Evolutionary conservation across 2,797 vertebrate species (phyloP), one percentile per base, ranked within the genome.

Genomic region (Leptoclinus maculatus): DNA sequence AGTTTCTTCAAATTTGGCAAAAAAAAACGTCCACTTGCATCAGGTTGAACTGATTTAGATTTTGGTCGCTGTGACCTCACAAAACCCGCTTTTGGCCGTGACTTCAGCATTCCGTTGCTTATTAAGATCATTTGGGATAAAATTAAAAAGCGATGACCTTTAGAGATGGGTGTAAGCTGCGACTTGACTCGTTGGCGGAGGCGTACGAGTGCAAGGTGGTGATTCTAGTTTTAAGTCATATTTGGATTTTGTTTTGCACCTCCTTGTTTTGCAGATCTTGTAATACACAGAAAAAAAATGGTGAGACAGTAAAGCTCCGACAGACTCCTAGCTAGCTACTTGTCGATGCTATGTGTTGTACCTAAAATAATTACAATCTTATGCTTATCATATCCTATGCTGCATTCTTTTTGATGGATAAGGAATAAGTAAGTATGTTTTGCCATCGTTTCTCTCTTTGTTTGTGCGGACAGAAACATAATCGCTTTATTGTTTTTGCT

Each of bases 381-480:
- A 29, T 90, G 87, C 53, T 27, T 27, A 54, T 54, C 23, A 27
- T 92, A 83, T 64, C 57, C 58, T 78, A 53, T 90, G 88, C 88
- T 92, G 87, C 94, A 69, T 77, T 87, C 84, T 83, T 72, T 72
- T 88, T 85, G 79, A 91, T 87, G 92, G 88, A 91, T 90, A 89
- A 96, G 95, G 84, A 95, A 95, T 91, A 89, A 95, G 95, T 96
- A 93, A 96, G 96, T 96, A 91, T 86, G 14, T 57, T 69, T 41
- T 72, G 9, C 21, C 54, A 0, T 16, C 29, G 3, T 12, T 7
- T 54, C 12, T 74, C 6, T 8, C 60, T 56, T 11, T 56, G 11
- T 56, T 34, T 76, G 21, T 53, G 6, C 41, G n/a, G 11, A 59
- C 21, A 57, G 10, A 51, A 66, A 69, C 63, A 56, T 73, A 21